Evolutionary conservation across 2,888 invertebrate species (phyloP), one percentile per base, ranked within the genome.

Genomic region (Balanococcus diminutus): DNA sequence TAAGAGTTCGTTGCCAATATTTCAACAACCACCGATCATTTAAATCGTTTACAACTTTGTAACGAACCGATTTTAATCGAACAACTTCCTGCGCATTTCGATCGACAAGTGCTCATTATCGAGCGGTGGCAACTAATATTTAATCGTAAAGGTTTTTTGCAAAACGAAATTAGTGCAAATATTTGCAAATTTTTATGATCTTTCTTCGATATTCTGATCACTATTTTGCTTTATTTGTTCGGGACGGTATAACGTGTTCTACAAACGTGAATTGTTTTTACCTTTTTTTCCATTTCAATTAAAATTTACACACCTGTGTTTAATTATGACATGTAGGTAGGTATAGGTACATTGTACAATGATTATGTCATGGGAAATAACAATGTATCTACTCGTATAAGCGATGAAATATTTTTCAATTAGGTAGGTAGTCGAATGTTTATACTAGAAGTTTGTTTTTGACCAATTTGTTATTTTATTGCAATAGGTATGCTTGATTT

Each of bases 1-100:
- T 79, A 79, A 79, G 75, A 79, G 75, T 79, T 36, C 75, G 75
- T 79, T 79, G 75, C 75, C 75, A 36, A 79, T 79, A 79, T 79
- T 79, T 79, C 75, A 79, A 36, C 75, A 79, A 79, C 32, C 75
- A 19, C 75, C n/a, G 75, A 79, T 79, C 32, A 75, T 75, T 75
- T 75, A 79, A 79, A 79, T 79, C 75, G 32, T 36, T 79, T 79
- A 36, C 75, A 79, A 79, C 75, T 36, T 79, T 79, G 75, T 79
- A 79, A 79, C 75, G 32, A 79, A 79, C 75, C 11, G 75, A 79
- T 79, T 36, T 36, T 79, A 79, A 79, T 79, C 75, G 75, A 22
- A 56, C 36, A 79, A 79, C 75, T 79, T 79, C 75, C 75, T 79
- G 75, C 75, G 36, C 19, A 8, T 75, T 25, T 36, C 36, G 19